Evolutionary conservation across 2,797 vertebrate genomes (phyloP).

Genomic region (Apogon talboti): DNA sequence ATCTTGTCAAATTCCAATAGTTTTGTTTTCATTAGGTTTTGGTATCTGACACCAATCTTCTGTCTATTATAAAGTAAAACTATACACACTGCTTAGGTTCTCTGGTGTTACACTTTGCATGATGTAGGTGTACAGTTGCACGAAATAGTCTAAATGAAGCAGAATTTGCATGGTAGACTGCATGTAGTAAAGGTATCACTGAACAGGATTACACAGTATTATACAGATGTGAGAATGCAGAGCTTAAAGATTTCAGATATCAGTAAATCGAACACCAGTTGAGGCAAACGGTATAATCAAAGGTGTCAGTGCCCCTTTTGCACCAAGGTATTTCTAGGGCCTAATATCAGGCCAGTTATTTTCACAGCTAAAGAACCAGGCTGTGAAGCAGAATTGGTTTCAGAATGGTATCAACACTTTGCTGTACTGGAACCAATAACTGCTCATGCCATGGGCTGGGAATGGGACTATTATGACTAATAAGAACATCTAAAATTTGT

Average conservation of each 20-base stretch:
- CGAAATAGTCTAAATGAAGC: slow-evolving; percentile 12
- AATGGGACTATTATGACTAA: no score
- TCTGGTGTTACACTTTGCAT: slow-evolving; percentile 68
- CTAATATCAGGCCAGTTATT: no score
- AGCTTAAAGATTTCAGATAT: background rate
- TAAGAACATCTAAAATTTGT: no score
- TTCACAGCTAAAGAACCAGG: no score
- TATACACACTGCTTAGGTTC: slow-evolving; percentile 61
- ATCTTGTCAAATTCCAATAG: slow-evolving; percentile 13
- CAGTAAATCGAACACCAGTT: background rate
- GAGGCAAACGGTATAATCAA: background rate
- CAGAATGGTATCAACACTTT: no score
- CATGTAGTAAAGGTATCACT: background rate
- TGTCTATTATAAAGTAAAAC: slow-evolving; percentile 54
- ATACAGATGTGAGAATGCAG: background rate
- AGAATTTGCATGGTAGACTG: slow-evolving; percentile 41
- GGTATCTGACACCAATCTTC: slow-evolving; percentile 62
- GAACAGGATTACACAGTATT: background rate
- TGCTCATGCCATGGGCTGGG: no score
- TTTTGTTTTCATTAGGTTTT: slow-evolving; percentile 74
- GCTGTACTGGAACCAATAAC: no score
- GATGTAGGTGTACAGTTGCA: slow-evolving; percentile 48
- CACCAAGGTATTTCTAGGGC: no score
- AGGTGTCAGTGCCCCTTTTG: no score
- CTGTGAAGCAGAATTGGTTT: no score